Evolutionary conservation across 1,140 invertebrate genomes (phyloP).

Genomic region (Marisa cornuarietis): DNA sequence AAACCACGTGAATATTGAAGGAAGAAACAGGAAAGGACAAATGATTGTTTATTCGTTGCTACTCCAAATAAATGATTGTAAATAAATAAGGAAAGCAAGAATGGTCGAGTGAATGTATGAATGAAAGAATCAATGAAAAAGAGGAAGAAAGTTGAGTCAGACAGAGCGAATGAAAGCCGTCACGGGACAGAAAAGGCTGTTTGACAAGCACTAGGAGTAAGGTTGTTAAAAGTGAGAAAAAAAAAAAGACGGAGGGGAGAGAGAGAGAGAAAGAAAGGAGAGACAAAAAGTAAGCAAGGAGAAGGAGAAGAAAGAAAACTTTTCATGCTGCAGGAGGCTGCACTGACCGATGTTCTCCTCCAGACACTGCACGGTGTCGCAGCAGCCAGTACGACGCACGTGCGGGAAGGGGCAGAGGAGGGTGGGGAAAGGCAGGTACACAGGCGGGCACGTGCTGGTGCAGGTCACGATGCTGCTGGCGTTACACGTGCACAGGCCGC

Average conservation of each 20-base stretch:
- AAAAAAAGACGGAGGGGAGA: not conserved
- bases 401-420: constrained; percentile 31
- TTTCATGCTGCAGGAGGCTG: not conserved
- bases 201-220: too few relatives aligned
- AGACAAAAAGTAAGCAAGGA: not conserved
- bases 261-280: not conserved
- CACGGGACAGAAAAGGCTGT: too few relatives aligned
- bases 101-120: not conserved
- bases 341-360: constrained; percentile 24
- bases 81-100: not conserved
- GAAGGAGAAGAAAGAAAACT: not conserved
- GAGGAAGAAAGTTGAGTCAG: not conserved
- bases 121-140: not conserved
- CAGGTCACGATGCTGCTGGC: constrained; percentile 22
- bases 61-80: not conserved
- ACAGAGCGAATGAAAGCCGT: too few relatives aligned
- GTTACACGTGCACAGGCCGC: constrained; percentile 30
- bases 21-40: not conserved
- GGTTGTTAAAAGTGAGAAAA: not conserved
- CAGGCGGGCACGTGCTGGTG: constrained; percentile 11
- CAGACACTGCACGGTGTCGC: constrained; percentile 28
- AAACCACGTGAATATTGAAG: not conserved
- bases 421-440: constrained; percentile 21
- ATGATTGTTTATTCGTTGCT: not conserved
- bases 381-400: constrained; percentile 26